Base-by-base conservation (phyloP, 2,888 invertebrate genomes). In the Cremastinae sp. region DNA sequence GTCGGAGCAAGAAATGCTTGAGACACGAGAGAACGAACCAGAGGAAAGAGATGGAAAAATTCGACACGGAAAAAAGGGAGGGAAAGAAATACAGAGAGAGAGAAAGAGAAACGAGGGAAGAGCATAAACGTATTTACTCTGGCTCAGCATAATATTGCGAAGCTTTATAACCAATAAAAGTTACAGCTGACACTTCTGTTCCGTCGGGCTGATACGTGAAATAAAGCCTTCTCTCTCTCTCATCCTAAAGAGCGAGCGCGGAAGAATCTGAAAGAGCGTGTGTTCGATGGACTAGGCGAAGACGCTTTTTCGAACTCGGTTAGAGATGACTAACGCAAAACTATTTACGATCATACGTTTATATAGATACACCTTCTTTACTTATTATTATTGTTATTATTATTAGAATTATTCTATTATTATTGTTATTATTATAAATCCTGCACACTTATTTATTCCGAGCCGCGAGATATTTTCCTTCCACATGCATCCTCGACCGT, bases 81-180 rank as follows among this genome's bases (percentile, higher is more conserved):
- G 28, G 39, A 45, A 18, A 20, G 47, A 43, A 22, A n/a, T n/a
- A n/a, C n/a, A 22, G 53, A 28, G 35, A 12, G 35, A 55, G 47
- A 43, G 12, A 56, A 28, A 61, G 28, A 61, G 66, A 61, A 49
- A 64, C 35, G 10, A 55, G 64, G 66, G 62, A 58, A 68, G 72
- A 76, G 78, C 81, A 83, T 84, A 86, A 86, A 85, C 81, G 84
- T 86, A 87, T 86, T 86, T 87, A 86, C 85, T 84, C 84, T 72
- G 82, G 81, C 83, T 82, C 84, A 78, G 84, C 83, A 85, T 85
- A 87, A 86, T 86, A 86, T 84, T 80, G 79, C 80, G 79, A 79
- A 82, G 85, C 84, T 87, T 86, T 87, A 87, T 85, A 87, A 87
- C 87, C 87, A 83, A 87, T 87, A 87, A 87, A 87, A 87, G 84